Percentiles rank a stretch among this genome's conserved stretches.
Evolutionary conservation across 1,140 invertebrate species (phyloP).

Genomic region (Meloidogyne exigua): DNA sequence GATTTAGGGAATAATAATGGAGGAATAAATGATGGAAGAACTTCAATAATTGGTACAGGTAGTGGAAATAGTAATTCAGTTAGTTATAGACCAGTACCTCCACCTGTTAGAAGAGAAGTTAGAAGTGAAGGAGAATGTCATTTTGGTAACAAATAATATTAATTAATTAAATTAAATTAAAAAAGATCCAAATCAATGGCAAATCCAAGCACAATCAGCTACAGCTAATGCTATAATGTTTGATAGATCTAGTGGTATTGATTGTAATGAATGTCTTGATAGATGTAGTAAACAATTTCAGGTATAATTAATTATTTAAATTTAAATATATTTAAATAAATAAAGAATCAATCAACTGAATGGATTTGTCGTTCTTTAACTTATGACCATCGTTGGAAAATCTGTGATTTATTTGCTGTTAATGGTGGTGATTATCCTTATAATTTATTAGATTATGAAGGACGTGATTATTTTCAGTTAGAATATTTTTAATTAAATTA

Average conservation of each 20-base stretch:
- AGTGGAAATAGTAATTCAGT: conserved; percentile 23
- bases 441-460: conserved; percentile 48
- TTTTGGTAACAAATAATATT: conserved; percentile 42
- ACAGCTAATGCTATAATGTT: conserved; percentile 53
- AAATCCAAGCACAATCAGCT: conserved; percentile 45
- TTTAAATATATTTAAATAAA: neutral
- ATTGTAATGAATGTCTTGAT: conserved; percentile 47
- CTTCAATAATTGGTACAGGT: neutral
- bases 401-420: conserved; percentile 55
- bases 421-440: conserved; percentile 48
- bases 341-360: conserved; percentile 34
- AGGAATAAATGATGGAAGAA: neutral
- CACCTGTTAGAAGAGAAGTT: conserved; percentile 43
- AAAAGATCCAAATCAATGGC: conserved; percentile 46
- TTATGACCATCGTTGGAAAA: conserved; percentile 52
- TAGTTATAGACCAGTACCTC: conserved; percentile 48
- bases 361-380: conserved; percentile 55
- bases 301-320: neutral
- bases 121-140: conserved; percentile 39
- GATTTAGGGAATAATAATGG: neutral
- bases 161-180: conserved; percentile 14
- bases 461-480: conserved; percentile 50
- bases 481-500: conserved; percentile 1
- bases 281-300: conserved; percentile 28
- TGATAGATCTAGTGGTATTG: conserved; percentile 44